These are phyloP conservation scores for Philypnodon macrostomus DNA, from an alignment of 2,797 vertebrate genomes.

Conservation along the genomic window DNA sequence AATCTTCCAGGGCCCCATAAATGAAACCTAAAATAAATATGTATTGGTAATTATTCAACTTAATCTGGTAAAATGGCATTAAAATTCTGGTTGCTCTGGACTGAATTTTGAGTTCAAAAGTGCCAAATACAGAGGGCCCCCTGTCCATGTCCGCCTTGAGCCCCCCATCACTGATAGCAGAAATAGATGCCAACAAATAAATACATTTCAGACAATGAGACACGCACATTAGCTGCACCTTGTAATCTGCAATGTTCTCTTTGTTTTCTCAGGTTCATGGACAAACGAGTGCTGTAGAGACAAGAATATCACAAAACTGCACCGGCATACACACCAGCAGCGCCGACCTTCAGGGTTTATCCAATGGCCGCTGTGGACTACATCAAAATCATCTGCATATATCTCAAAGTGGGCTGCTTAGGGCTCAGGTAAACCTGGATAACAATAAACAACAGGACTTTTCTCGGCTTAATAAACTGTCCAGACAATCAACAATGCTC, in stretches of 20 bases:
- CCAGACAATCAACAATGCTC: conserved; percentile 59
- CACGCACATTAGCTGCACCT: not conserved
- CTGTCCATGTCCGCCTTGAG: no score
- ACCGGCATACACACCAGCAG: conserved; percentile 20
- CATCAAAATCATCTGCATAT: conserved; percentile 8
- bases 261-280: conserved; percentile 50
- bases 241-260: conserved; percentile 9
- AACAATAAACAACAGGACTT: no score
- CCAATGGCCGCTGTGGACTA: conserved; percentile 18
- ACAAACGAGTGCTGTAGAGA: conserved; percentile 14
- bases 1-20: no score
- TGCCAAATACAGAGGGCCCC: no score
- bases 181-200: no score
- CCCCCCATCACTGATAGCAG: no score
- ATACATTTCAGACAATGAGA: no score
- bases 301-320: conserved; percentile 10
- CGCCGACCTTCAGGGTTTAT: conserved; percentile 8
- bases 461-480: conserved; percentile 9
- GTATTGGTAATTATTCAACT: no score
- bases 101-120: no score
- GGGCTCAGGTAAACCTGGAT: conserved; percentile 13
- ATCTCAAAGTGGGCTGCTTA: conserved; percentile 13
- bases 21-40: no score
- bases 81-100: no score
- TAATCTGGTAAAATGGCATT: no score